A percentile compares a stretch with the other conserved stretches of the same genome.
Conservation (phyloP, 2,888 invertebrate species). For the Cabera pusaria region DNA sequence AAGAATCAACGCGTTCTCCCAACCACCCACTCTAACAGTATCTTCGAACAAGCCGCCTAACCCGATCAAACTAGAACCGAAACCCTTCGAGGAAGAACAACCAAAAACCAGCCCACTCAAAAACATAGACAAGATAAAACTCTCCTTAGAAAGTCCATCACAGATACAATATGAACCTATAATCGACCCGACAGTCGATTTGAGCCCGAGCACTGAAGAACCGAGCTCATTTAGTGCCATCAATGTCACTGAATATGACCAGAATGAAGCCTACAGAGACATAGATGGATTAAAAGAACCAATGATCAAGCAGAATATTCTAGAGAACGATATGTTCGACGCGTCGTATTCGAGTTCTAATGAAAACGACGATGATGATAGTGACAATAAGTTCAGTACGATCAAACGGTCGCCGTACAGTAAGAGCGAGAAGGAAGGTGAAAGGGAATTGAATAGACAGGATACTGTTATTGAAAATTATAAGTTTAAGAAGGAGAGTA, state of each 20-base stretch:
- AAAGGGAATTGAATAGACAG: constrained; percentile 62
- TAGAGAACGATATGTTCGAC: constrained; percentile 79
- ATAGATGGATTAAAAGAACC: constrained; percentile 63
- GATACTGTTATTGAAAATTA: constrained; percentile 79
- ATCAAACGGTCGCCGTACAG: constrained; percentile 88
- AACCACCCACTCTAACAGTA: constrained; percentile 43
- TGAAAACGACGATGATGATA: constrained; percentile 85
- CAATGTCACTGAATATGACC: constrained; percentile 50
- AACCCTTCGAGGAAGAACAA: constrained; percentile 42
- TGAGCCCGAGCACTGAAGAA: constrained; percentile 72
- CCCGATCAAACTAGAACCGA: constrained; percentile 43
- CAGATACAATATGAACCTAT: constrained; percentile 79
- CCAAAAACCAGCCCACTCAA: constrained; percentile 67
- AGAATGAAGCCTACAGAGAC: constrained; percentile 51
- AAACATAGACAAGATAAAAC: constrained; percentile 78
- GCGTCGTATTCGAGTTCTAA: constrained; percentile 77
- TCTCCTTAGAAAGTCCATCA: constrained; percentile 74
- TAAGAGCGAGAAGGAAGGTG: constrained; percentile 64
- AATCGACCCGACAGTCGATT: constrained; percentile 64
- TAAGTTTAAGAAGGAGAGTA: constrained; percentile 68
- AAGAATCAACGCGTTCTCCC: constrained; percentile 82
- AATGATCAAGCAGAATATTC: constrained; percentile 79
- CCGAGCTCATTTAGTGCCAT: constrained; percentile 68
- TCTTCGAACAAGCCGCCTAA: constrained; percentile 46
- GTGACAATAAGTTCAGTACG: constrained; percentile 88